Conservation (phyloP, 1,140 invertebrate species). For the Pseudomyrmex sp. region DNA sequence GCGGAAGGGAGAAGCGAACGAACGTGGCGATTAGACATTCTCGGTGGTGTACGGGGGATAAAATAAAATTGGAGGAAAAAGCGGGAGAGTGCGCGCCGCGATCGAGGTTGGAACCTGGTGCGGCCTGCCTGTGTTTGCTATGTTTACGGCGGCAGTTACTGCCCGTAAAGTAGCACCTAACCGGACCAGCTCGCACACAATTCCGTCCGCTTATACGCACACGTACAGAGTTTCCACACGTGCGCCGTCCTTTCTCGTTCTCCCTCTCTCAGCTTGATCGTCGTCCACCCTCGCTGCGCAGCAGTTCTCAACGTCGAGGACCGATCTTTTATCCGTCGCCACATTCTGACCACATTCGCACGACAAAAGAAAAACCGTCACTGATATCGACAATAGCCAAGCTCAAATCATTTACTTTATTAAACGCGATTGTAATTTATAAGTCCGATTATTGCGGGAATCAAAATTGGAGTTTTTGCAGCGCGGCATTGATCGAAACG, state of each 20-base stretch:
- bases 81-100: slow-evolving; percentile 45
- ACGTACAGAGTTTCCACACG: slow-evolving; percentile 14
- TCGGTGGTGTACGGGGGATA: slow-evolving; percentile 21
- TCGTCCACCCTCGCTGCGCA: background rate
- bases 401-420: slow-evolving; percentile 14
- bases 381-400: background rate
- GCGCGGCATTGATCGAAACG: background rate
- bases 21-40: slow-evolving; percentile 51
- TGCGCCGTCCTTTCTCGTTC: slow-evolving; percentile 25
- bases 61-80: slow-evolving; percentile 61
- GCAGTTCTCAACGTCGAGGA: slow-evolving; percentile 1
- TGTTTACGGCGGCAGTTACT: slow-evolving; percentile 77
- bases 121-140: slow-evolving; percentile 62
- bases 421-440: slow-evolving; percentile 24
- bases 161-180: slow-evolving; percentile 78
- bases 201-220: background rate
- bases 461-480: background rate
- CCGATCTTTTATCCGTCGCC: background rate
- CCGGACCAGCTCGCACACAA: slow-evolving; percentile 70
- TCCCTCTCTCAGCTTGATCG: slow-evolving; percentile 4
- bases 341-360: slow-evolving; percentile 6
- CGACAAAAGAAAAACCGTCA: background rate
- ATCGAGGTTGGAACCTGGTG: slow-evolving; percentile 32
- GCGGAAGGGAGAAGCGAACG: background rate
- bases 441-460: slow-evolving; percentile 3